A percentile compares a stretch with the other conserved stretches of the same genome.
phyloP scores from a whole-genome alignment of 2,888 invertebrate genomes.

The Volucella inanis region DNA sequence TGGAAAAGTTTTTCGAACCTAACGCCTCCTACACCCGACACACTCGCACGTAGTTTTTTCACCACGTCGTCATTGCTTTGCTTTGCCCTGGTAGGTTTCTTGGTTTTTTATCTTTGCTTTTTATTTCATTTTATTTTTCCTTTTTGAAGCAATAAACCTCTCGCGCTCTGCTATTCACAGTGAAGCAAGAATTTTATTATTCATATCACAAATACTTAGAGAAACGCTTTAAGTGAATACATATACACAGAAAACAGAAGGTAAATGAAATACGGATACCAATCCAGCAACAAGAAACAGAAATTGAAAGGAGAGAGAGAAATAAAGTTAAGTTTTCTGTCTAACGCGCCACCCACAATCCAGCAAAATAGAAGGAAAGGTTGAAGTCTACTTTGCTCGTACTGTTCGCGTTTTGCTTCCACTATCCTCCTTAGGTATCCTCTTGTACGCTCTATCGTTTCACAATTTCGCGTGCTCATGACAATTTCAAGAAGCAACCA shows the following conservation, averaged over 20 bases:
- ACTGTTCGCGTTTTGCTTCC: conserved; percentile 21
- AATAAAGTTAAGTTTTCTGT: conserved; percentile 13
- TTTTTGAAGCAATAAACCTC: conserved; percentile 9
- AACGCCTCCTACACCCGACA: too few species aligned
- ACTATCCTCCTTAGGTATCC: conserved; percentile 37
- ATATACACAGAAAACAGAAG: conserved; percentile 1
- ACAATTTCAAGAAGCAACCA: conserved; percentile 66
- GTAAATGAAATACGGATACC: conserved; percentile 4
- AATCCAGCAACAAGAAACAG: conserved; percentile 1
- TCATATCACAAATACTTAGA: conserved; percentile 79
- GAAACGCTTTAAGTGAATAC: conserved; percentile 58
- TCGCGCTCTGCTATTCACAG: conserved; percentile 58
- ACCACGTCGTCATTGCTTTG: not conserved
- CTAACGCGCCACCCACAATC: too few species aligned
- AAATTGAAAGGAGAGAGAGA: conserved; percentile 2
- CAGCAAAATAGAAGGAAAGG: conserved; percentile 4
- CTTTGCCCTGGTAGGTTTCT: conserved; percentile 69
- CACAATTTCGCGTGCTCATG: conserved; percentile 67
- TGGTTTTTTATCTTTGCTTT: conserved; percentile 32
- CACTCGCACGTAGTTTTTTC: not conserved
- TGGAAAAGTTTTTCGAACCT: conserved; percentile 1
- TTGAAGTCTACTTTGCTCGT: conserved; percentile 15
- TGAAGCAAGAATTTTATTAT: conserved; percentile 79
- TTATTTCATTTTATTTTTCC: conserved; percentile 24
- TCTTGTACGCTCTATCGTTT: conserved; percentile 18